A percentile compares a stretch with the other conserved stretches of the same genome.
phyloP scores from a whole-genome alignment of 2,113 vertebrate species.

The Brachyistius frenatus region DNA sequence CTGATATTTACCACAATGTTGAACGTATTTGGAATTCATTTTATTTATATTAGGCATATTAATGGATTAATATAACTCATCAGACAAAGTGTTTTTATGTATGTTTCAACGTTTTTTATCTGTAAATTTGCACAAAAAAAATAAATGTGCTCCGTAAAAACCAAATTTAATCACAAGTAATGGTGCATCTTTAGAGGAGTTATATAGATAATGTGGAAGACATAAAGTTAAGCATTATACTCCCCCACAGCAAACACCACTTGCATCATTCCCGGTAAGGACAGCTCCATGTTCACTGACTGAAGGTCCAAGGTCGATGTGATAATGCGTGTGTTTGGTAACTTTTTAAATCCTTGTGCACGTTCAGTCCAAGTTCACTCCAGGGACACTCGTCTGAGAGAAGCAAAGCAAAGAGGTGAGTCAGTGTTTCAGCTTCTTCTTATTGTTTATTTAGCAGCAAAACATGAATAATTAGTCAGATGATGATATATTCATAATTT shows the following conservation, averaged over 20 bases:
- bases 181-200: too few species aligned
- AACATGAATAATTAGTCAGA: neutral
- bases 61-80: too few species aligned
- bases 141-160: too few species aligned
- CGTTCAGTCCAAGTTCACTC: slow-evolving; percentile 10
- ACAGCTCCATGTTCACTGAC: slow-evolving; percentile 26
- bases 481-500: neutral
- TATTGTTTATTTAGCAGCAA: neutral
- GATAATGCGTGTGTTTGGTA: slow-evolving; percentile 57
- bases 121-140: too few species aligned
- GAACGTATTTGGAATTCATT: too few species aligned
- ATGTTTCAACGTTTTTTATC: too few species aligned
- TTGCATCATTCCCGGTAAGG: slow-evolving; percentile 37
- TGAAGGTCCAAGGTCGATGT: slow-evolving; percentile 78
- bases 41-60: too few species aligned
- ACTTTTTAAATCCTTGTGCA: slow-evolving; percentile 20
- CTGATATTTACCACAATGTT: too few species aligned
- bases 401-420: slow-evolving; percentile 53
- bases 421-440: slow-evolving; percentile 3
- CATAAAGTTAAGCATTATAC: neutral
- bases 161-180: too few species aligned
- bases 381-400: slow-evolving; percentile 15
- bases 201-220: neutral
- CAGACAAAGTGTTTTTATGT: too few species aligned
- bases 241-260: slow-evolving; percentile 1